A percentile compares a stretch with the other conserved stretches of the same genome.
Evolutionary conservation across 2,888 invertebrate genomes (phyloP).

Genomic region (Falcaria lacertinaria): DNA sequence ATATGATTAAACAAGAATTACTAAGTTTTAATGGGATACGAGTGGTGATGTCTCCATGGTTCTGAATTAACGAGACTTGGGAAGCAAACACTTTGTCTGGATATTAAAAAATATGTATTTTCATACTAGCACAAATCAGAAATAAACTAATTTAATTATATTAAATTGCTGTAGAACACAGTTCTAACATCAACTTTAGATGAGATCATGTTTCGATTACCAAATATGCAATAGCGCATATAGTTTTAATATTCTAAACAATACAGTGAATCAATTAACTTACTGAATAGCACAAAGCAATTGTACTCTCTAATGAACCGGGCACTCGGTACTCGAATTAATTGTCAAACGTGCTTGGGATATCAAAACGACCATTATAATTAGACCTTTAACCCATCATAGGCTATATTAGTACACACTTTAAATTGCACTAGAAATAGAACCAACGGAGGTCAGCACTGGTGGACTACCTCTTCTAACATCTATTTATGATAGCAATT

Average conservation of each 20-base stretch:
- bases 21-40: too few species aligned
- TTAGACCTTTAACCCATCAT: constrained; percentile 21
- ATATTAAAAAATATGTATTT: too few species aligned
- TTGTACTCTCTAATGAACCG: constrained; percentile 63
- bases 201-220: neutral
- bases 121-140: too few species aligned
- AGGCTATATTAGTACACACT: constrained; percentile 2
- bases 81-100: too few species aligned
- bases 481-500: constrained; percentile 24
- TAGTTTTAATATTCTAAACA: neutral
- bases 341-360: constrained; percentile 62
- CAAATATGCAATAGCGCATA: neutral
- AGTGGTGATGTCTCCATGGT: too few species aligned
- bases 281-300: constrained; percentile 47
- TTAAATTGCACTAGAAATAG: constrained; percentile 4
- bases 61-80: too few species aligned
- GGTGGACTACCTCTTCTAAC: constrained; percentile 23
- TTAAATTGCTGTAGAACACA: too few species aligned
- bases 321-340: constrained; percentile 53
- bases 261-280: constrained; percentile 45
- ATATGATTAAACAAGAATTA: too few species aligned
- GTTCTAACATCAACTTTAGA: too few species aligned
- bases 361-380: constrained; percentile 43
- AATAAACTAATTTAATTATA: too few species aligned
- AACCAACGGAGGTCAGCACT: constrained; percentile 8